Evolutionary conservation across 2,888 invertebrate genomes (phyloP).

Genomic region (Clistopyga incitator): DNA sequence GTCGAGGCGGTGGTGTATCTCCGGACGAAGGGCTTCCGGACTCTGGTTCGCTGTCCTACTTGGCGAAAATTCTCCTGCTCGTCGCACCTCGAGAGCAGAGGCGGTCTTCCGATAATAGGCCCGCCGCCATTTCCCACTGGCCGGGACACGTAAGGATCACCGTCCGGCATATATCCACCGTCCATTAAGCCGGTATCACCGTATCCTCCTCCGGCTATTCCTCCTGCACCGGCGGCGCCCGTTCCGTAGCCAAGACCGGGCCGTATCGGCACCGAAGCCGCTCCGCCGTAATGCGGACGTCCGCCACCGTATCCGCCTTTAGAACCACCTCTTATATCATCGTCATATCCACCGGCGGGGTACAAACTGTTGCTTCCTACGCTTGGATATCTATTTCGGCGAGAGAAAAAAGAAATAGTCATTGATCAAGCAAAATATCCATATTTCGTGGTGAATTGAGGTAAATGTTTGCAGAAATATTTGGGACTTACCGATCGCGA

Average conservation of each 20-base stretch:
- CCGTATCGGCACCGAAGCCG: constrained; percentile 73
- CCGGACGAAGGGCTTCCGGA: constrained; percentile 91
- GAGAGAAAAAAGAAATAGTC: background rate
- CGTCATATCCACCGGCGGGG: constrained; percentile 71
- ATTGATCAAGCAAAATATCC: background rate
- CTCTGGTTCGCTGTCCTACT: constrained; percentile 91
- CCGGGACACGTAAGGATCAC: constrained; percentile 79
- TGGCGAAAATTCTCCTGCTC: constrained; percentile 93
- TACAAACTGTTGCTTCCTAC: constrained; percentile 69
- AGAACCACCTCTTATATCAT: constrained; percentile 76
- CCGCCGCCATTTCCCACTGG: constrained; percentile 82
- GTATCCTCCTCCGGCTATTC: constrained; percentile 75
- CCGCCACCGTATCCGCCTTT: constrained; percentile 77
- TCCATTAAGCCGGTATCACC: constrained; percentile 72
- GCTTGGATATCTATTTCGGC: constrained; percentile 62
- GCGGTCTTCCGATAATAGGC: constrained; percentile 84
- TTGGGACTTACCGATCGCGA: constrained; percentile 73
- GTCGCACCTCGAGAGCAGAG: constrained; percentile 88
- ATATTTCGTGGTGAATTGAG: too few species aligned
- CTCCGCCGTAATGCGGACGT: constrained; percentile 76
- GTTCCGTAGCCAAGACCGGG: constrained; percentile 76
- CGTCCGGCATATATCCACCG: constrained; percentile 81
- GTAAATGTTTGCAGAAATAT: background rate
- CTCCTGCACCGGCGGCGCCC: constrained; percentile 77
- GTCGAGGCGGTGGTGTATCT: constrained; percentile 90